These are phyloP conservation scores for Esperia sulphurella DNA, from an alignment of 2,888 invertebrate species.

Conservation along the genomic window DNA sequence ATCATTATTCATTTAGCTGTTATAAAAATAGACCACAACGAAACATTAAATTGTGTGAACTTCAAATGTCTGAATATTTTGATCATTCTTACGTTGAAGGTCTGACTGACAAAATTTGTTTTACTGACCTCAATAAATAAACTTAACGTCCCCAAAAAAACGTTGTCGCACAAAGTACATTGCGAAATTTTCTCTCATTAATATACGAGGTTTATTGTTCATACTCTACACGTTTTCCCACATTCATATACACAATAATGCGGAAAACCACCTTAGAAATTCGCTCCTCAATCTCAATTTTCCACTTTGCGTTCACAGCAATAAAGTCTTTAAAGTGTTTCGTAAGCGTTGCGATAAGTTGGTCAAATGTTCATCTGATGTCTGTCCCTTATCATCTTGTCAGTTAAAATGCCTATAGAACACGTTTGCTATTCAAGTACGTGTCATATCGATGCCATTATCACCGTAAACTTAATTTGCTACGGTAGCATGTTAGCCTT, in stretches of 20 bases:
- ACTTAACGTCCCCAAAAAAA: slow-evolving; percentile 21
- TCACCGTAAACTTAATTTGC: slow-evolving; percentile 13
- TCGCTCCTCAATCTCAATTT: neutral
- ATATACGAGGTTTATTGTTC: slow-evolving; percentile 37
- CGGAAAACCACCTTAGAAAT: slow-evolving; percentile 13
- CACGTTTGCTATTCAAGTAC: slow-evolving; percentile 10
- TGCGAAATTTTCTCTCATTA: slow-evolving; percentile 38
- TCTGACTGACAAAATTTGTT: too few species aligned
- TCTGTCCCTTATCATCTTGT: slow-evolving; percentile 23
- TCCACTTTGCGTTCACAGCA: slow-evolving; percentile 2
- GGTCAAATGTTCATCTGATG: slow-evolving; percentile 13
- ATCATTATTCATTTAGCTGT: too few species aligned
- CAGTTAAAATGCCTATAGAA: slow-evolving; percentile 10
- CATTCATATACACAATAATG: slow-evolving; percentile 33
- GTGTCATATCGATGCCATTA: slow-evolving; percentile 10
- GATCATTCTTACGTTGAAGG: neutral
- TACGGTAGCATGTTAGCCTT: neutral
- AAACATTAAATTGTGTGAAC: too few species aligned
- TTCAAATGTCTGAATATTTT: neutral
- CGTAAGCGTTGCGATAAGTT: neutral
- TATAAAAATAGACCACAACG: too few species aligned
- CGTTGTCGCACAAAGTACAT: slow-evolving; percentile 24
- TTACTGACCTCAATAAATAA: slow-evolving; percentile 37
- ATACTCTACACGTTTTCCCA: slow-evolving; percentile 31
- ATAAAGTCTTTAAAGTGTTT: slow-evolving; percentile 4